Evolutionary conservation across 2,888 invertebrate species (phyloP), one percentile per base, ranked within the genome.

Genomic region (Petrolisthes manimaculis): DNA sequence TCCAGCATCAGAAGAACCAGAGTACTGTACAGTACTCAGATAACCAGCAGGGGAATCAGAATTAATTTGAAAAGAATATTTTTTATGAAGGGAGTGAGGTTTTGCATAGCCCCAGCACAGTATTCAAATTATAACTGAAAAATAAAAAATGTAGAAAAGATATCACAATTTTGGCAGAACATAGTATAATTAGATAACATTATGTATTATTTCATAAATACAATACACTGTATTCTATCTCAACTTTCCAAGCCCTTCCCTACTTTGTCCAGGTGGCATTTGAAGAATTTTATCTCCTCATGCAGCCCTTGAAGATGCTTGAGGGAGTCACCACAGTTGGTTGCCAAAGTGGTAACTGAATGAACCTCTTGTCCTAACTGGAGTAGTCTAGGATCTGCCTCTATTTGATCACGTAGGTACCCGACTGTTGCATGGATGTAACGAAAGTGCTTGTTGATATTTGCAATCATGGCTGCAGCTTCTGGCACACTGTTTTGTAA

Each of bases 401-500:
- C 92, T 12, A 93, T 91, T 90, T 93, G 93, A 78, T 93, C 92
- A 37, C 92, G 91, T 51, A 93, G 91, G 90, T 93, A 93, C 0
- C 92, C 92, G 9, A 93, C 91, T 12, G 93, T 93, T 69, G 92
- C 93, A 74, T 92, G 91, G 84, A 93, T 93, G 92, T 93, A 93
- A 56, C 92, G 92, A 5, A 92, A 91, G 91, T 94, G 94, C 86
- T 92, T 93, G 55, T 92, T 92, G 80, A 93, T 92, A 90, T 93
- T 93, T 61, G 92, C 92, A 75, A 93, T 91, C 91, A 93, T 92
- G 3, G 93, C 92, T n/a, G 92, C 92, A 55, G 93, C 92, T 91
- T 93, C 93, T 5, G 93, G 92, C 92, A 93, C 93, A 55, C 93
- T 93, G 89, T 53, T 6, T 56, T 21, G 12, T 79, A 69, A 54